Evolutionary conservation across 1,140 invertebrate genomes (phyloP).

Genomic region (Diorhabda elongata): DNA sequence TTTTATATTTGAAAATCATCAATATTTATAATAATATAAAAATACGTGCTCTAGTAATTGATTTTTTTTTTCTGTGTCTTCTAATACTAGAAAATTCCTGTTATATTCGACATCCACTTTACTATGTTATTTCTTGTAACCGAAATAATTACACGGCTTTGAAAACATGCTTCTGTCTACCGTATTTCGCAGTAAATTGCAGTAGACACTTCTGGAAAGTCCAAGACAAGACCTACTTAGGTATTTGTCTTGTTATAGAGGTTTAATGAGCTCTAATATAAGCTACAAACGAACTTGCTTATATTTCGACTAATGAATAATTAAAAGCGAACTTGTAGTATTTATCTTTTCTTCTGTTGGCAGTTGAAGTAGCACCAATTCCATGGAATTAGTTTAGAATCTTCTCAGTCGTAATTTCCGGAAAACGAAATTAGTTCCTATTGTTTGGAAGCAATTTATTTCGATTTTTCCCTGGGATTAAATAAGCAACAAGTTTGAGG

Average conservation of each 20-base stretch:
- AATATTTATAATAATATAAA: too few species aligned
- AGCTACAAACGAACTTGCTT: constrained; percentile 19
- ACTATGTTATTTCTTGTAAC: too few species aligned
- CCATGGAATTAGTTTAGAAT: neutral
- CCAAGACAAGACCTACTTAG: constrained; percentile 11
- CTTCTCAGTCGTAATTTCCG: neutral
- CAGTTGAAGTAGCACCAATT: neutral
- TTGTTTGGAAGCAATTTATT: neutral
- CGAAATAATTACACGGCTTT: too few species aligned
- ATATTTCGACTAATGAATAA: constrained; percentile 19
- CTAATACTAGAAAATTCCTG: too few species aligned
- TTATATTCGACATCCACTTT: too few species aligned
- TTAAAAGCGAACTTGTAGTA: constrained; percentile 22
- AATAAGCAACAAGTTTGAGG: too few species aligned
- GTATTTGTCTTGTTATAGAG: constrained; percentile 22
- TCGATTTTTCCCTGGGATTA: too few species aligned
- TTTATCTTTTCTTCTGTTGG: constrained; percentile 17
- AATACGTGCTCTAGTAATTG: too few species aligned
- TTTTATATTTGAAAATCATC: too few species aligned
- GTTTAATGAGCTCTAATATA: constrained; percentile 21
- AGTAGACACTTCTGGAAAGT: constrained; percentile 9
- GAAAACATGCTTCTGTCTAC: too few species aligned
- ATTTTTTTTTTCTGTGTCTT: too few species aligned
- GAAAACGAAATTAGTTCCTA: constrained; percentile 2
- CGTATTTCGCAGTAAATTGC: neutral